Base-by-base conservation (phyloP, 1,140 invertebrate genomes). In the Apolygus lucorum region DNA sequence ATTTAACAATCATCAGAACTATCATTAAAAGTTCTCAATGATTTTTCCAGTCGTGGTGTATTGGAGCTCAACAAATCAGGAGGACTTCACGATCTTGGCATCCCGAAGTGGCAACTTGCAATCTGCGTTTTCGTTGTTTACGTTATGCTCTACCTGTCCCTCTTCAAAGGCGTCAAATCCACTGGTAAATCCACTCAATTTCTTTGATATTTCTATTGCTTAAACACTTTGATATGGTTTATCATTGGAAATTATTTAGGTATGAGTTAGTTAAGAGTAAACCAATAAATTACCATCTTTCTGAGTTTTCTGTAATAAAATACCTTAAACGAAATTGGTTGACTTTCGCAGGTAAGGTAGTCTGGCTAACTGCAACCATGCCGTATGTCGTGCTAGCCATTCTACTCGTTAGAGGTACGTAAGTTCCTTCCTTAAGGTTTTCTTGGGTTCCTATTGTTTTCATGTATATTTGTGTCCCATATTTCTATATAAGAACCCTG, bases 131-230 rank as follows among this genome's bases (percentile, higher is more conserved):
- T 88, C 1, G 76, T 85, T 1, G 88, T 91, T 27, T 92, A 91
- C 77, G 78, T 86, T 54, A 90, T 90, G 73, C 84, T 90, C 17
- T 91, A 91, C 76, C 84, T 92, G 70, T 90, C 88, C 2, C 81
- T 92, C 2, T 92, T 90, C 81, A 92, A 91, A 81, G 91, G 91
- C 8, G 92, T 94, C 21, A 90, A 91, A 74, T 92, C 90, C 63
- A 92, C 91, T 64, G 92, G 92, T 85, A 87, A 88, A 81, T 62
- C 25, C n/a, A n/a, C n/a, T n/a, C n/a, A n/a, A n/a, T n/a, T n/a
- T n/a, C n/a, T n/a, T n/a, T n/a, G n/a, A n/a, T 11, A 52, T 52
- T 13, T 13, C n/a, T 52, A 13, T 52, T 13, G 11, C 42, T 52
- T 52, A 13, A n/a, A 13, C n/a, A 52, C 42, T 52, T 52, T 52